A percentile compares a stretch with the other conserved stretches of the same genome.
phyloP scores from a whole-genome alignment of 2,797 vertebrate genomes.

The Streptopelia turtur region DNA sequence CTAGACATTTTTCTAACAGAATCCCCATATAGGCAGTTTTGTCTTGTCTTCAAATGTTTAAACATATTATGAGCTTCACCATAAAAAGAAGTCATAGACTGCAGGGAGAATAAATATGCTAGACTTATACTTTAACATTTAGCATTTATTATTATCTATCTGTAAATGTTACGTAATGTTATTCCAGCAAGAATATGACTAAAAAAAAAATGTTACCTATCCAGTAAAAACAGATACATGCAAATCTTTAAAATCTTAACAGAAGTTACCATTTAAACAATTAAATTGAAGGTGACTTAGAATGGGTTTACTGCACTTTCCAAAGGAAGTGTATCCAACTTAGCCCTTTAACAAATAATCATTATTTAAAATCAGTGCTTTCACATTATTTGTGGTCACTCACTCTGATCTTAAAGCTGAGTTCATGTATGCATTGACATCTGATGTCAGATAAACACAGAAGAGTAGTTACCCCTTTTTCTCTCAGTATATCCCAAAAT shows the following conservation, averaged over 20 bases:
- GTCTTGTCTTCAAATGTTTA: not conserved
- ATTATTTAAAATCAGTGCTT: not conserved
- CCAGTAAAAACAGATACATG: not conserved
- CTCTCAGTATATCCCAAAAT: not conserved
- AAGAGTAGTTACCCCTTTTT: not conserved
- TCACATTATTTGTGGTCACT: not conserved
- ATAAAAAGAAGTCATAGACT: not conserved
- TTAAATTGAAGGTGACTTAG: not conserved
- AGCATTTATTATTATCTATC: not conserved
- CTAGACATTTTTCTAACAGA: not conserved
- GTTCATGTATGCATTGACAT: not conserved
- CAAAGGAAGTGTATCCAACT: not conserved
- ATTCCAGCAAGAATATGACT: not conserved
- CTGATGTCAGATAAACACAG: not conserved
- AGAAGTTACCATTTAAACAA: not conserved
- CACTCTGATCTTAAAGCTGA: not conserved
- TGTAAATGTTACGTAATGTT: not conserved
- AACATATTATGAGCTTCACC: not conserved
- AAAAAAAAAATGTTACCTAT: not conserved
- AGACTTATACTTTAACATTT: not conserved
- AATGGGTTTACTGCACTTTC: not conserved
- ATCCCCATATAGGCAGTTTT: not conserved
- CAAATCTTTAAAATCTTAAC: not conserved
- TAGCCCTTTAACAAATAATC: not conserved
- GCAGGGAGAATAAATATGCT: not conserved